Conservation (phyloP, 1,140 invertebrate species). For the Bombus cullumanus region DNA sequence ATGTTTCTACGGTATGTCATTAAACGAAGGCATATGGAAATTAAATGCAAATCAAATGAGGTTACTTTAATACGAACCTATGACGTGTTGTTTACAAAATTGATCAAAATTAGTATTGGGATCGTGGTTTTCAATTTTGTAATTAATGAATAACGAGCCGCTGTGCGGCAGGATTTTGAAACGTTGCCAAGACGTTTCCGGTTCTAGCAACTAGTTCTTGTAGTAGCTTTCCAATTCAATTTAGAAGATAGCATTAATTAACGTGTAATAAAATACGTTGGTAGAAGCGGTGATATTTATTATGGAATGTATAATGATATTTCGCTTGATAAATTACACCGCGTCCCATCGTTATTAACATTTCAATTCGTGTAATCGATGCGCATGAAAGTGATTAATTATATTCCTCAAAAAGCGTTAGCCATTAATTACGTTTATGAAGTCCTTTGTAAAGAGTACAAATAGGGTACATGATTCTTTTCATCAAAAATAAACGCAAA, state of each 20-base stretch:
- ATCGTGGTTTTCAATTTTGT: constrained; percentile 30
- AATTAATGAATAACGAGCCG: constrained; percentile 37
- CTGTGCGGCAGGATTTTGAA: constrained; percentile 23
- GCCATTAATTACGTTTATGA: constrained; percentile 3
- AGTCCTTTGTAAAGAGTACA: neutral
- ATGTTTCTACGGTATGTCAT: neutral
- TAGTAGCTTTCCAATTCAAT: constrained; percentile 32
- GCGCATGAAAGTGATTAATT: neutral
- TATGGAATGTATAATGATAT: neutral
- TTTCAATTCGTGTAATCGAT: neutral
- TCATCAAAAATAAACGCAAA: neutral
- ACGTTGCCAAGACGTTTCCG: constrained; percentile 30
- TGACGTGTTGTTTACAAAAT: constrained; percentile 12
- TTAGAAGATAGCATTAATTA: constrained; percentile 37
- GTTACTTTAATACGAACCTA: neutral
- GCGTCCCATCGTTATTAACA: neutral
- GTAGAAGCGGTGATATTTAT: neutral
- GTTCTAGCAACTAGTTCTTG: constrained; percentile 24
- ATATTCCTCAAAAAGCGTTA: neutral
- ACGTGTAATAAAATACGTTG: constrained; percentile 11
- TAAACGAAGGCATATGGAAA: neutral
- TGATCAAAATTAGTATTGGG: constrained; percentile 32
- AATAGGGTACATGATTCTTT: neutral
- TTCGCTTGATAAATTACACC: constrained; percentile 5
- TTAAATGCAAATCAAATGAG: constrained; percentile 10